A percentile compares a stretch with the other conserved stretches of the same genome.
These are phyloP conservation scores for Epinotia bilunana DNA, from an alignment of 2,888 invertebrate species.

Conservation along the genomic window DNA sequence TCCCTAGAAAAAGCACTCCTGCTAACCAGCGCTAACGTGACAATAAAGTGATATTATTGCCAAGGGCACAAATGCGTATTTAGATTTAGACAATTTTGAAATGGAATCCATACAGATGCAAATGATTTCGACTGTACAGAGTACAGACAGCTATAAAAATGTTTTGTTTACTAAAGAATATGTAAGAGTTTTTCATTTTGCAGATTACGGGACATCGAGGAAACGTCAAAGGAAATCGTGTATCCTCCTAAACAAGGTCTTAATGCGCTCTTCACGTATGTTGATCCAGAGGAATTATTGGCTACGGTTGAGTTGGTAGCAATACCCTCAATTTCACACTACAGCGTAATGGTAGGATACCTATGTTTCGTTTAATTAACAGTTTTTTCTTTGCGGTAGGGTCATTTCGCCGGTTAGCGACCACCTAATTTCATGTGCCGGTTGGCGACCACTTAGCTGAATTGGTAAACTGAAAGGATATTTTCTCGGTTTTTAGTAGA, in stretches of 20 bases:
- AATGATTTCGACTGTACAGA: no score
- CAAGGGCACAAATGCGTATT: no score
- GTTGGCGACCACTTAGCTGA: no score
- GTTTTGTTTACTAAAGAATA: not conserved
- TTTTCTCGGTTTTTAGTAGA: no score
- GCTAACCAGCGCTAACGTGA: no score
- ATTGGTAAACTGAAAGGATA: no score
- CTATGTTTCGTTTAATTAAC: not conserved
- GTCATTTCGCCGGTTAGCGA: no score
- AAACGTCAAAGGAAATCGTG: conserved; percentile 40
- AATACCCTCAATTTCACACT: conserved; percentile 56
- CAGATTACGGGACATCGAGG: conserved; percentile 51
- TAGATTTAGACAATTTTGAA: no score
- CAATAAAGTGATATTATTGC: no score
- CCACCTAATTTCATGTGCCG: no score
- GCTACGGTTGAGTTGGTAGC: conserved; percentile 62
- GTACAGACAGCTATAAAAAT: not conserved
- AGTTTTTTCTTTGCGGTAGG: not conserved
- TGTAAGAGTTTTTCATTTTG: not conserved
- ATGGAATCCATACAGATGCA: not conserved
- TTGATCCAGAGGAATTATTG: conserved; percentile 64
- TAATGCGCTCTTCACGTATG: conserved; percentile 56
- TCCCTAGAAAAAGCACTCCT: no score
- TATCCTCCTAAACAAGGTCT: conserved; percentile 56
- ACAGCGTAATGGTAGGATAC: conserved; percentile 49